These are phyloP conservation scores for Nineta flava DNA, from an alignment of 2,888 invertebrate species.

Conservation along the genomic window DNA sequence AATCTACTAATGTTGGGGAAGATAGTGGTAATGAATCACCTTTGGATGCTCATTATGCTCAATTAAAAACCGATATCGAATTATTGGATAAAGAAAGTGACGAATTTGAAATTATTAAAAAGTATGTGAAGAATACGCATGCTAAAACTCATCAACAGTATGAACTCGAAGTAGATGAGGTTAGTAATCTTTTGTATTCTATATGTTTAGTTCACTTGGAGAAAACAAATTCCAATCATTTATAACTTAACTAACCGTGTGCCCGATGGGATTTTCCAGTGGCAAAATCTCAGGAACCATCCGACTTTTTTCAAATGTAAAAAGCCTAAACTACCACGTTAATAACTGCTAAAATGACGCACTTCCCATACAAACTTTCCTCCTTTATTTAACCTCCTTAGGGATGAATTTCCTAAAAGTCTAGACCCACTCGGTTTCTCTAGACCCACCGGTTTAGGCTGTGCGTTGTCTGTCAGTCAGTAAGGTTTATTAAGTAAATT, in stretches of 20 bases:
- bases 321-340: no score
- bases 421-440: no score
- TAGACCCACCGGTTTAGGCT: no score
- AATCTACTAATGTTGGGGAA: conserved; percentile 25
- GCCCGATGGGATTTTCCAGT: no score
- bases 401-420: no score
- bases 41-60: conserved; percentile 73
- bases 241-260: not conserved
- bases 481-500: not conserved
- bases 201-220: not conserved
- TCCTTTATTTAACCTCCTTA: no score
- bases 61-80: conserved; percentile 68
- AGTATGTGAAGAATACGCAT: conserved; percentile 84
- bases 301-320: no score
- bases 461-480: no score
- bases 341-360: no score
- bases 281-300: no score
- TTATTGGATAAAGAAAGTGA: conserved; percentile 47
- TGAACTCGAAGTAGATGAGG: conserved; percentile 48
- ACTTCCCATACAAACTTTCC: no score
- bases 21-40: conserved; percentile 35
- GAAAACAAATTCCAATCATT: not conserved
- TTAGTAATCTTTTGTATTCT: conserved; percentile 17
- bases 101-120: conserved; percentile 55
- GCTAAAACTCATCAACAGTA: conserved; percentile 74